Evolutionary conservation across 2,113 vertebrate species (phyloP).

Genomic region (Morone saxatilis): DNA sequence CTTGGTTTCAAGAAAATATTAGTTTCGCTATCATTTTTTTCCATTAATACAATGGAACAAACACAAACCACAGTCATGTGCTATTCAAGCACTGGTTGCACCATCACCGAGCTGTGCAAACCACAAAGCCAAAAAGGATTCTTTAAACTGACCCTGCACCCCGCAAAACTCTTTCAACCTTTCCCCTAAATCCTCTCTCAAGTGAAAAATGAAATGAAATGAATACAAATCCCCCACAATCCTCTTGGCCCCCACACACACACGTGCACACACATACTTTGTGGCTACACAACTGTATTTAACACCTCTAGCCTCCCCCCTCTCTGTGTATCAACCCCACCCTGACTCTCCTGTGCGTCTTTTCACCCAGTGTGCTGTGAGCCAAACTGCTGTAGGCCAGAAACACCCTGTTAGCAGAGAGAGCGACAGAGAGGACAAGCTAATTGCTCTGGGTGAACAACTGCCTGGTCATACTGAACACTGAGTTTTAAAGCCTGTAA

Average conservation of each 20-base stretch:
- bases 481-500: conserved; percentile 24
- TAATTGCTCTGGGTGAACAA: conserved; percentile 36
- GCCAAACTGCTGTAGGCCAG: conserved; percentile 45
- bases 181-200: conserved; percentile 60
- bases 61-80: conserved; percentile 44
- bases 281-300: conserved; percentile 40
- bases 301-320: conserved; percentile 41
- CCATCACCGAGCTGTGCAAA: conserved; percentile 45
- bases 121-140: conserved; percentile 56
- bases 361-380: conserved; percentile 35
- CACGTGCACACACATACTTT: background rate
- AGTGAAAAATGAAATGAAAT: conserved; percentile 67
- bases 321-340: conserved; percentile 25
- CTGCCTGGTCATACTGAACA: conserved; percentile 13
- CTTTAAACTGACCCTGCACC: conserved; percentile 53
- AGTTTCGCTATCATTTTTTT: conserved; percentile 54
- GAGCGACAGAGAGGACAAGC: conserved; percentile 11
- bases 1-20: conserved; percentile 50
- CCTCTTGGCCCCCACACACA: conserved; percentile 42
- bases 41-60: conserved; percentile 56
- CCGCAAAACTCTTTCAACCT: conserved; percentile 58
- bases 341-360: conserved; percentile 54
- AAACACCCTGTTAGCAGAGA: conserved; percentile 48
- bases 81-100: conserved; percentile 51
- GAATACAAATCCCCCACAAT: conserved; percentile 68